A percentile compares a stretch with the other conserved stretches of the same genome.
Evolutionary conservation across 2,113 vertebrate genomes (phyloP).

Genomic region (Barbus barbus): DNA sequence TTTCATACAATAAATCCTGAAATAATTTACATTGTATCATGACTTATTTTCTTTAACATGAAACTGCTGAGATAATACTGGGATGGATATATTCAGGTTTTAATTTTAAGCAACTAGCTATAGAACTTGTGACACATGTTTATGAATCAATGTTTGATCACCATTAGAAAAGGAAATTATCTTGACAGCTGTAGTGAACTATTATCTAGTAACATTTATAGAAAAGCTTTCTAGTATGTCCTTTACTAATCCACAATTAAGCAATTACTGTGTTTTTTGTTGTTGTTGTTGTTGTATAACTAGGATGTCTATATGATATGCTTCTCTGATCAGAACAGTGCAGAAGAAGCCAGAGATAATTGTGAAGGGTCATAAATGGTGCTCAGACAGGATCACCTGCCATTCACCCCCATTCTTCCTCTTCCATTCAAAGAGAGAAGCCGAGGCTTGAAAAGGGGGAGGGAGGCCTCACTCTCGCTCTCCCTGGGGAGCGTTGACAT

Average conservation of each 20-base stretch:
- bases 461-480: background rate
- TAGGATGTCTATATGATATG: background rate
- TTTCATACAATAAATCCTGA: constrained; percentile 76
- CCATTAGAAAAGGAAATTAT: background rate
- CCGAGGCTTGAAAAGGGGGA: constrained; percentile 9
- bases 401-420: constrained; percentile 23
- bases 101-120: background rate
- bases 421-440: constrained; percentile 11
- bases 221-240: background rate
- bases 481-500: constrained; percentile 15
- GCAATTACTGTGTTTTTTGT: background rate
- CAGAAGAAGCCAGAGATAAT: background rate
- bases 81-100: background rate
- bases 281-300: background rate
- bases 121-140: no score
- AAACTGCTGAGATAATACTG: background rate
- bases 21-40: constrained; percentile 54
- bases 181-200: background rate
- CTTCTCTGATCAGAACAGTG: background rate
- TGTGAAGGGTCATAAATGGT: constrained; percentile 27
- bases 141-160: background rate
- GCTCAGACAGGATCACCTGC: constrained; percentile 40
- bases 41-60: background rate
- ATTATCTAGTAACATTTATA: background rate
- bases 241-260: background rate